A percentile compares a stretch with the other conserved stretches of the same genome.
Evolutionary conservation across 2,113 vertebrate genomes (phyloP).

Genomic region (Gulo gulo): DNA sequence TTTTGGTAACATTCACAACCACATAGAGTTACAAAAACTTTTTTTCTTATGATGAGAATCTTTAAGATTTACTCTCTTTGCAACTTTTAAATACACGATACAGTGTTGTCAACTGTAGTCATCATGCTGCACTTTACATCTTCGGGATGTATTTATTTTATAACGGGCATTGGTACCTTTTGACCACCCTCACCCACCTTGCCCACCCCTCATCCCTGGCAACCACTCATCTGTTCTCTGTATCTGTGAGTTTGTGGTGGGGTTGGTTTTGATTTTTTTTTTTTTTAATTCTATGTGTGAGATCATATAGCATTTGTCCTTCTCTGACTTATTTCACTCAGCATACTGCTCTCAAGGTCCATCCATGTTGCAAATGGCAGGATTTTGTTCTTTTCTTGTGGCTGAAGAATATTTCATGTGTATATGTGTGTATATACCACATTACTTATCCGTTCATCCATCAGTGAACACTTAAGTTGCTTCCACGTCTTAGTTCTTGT

Average conservation of each 20-base stretch:
- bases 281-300: not conserved
- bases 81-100: not conserved
- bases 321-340: not conserved
- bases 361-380: not conserved
- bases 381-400: not conserved
- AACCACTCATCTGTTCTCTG: not conserved
- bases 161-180: not conserved
- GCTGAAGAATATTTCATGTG: not conserved
- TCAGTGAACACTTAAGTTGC: not conserved
- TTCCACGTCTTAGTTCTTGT: not conserved
- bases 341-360: not conserved
- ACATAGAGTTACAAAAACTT: not conserved
- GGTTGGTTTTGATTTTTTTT: not conserved
- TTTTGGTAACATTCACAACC: not conserved
- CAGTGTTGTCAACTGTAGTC: not conserved
- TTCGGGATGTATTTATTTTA: not conserved
- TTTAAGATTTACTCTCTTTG: not conserved
- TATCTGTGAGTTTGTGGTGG: not conserved
- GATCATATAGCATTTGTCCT: not conserved
- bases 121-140: not conserved
- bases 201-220: not conserved
- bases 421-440: not conserved
- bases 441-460: not conserved
- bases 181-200: not conserved
- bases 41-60: not conserved